phyloP scores from a whole-genome alignment of 2,888 invertebrate species.

The Macrosiphum euphorbiae region DNA sequence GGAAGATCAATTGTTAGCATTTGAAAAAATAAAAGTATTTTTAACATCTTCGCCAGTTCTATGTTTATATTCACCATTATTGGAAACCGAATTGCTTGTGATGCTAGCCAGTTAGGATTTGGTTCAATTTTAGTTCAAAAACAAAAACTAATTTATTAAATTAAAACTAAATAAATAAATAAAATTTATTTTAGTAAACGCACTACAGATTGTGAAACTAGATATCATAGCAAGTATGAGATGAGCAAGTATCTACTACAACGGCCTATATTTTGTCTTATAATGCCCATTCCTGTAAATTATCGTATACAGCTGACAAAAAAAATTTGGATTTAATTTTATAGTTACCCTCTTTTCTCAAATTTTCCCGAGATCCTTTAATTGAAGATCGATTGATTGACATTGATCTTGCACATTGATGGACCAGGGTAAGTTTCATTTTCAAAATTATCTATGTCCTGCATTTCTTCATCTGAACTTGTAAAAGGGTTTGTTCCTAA shows the following conservation, averaged over 20 bases:
- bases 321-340: conserved; percentile 29
- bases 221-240: too few relatives aligned
- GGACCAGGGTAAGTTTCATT: background rate
- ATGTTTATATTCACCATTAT: too few relatives aligned
- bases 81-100: too few relatives aligned
- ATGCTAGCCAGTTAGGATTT: too few relatives aligned
- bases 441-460: background rate
- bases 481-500: background rate
- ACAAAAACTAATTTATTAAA: too few relatives aligned
- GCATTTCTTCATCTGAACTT: background rate
- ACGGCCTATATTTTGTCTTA: background rate
- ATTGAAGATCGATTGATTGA: conserved; percentile 25
- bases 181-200: too few relatives aligned
- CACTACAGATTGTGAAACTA: too few relatives aligned
- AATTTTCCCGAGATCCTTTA: background rate
- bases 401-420: background rate
- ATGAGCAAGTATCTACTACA: conserved; percentile 20
- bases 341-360: background rate
- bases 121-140: too few relatives aligned
- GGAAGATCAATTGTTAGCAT: too few relatives aligned
- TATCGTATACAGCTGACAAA: background rate
- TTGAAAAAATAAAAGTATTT: too few relatives aligned
- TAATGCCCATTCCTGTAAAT: background rate
- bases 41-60: too few relatives aligned
- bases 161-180: too few relatives aligned